These are phyloP conservation scores for Isichthys henryi DNA, from an alignment of 2,113 vertebrate species.

Conservation along the genomic window DNA sequence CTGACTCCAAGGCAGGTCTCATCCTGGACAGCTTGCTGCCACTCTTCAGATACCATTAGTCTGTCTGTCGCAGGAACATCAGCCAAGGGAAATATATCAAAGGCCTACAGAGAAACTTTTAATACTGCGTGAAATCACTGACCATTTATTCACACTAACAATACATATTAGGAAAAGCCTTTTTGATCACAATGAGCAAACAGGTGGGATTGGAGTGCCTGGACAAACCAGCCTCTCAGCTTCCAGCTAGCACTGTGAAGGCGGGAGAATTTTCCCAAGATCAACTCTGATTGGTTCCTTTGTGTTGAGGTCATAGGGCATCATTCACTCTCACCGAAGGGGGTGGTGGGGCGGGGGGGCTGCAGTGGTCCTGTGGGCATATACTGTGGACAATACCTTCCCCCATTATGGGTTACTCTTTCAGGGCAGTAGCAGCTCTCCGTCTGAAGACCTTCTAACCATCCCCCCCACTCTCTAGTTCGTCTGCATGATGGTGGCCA, in stretches of 20 bases:
- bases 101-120: neutral
- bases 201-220: neutral
- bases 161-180: neutral
- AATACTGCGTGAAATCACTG: neutral
- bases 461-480: constrained; percentile 54
- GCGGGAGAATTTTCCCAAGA: neutral
- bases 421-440: neutral
- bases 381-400: neutral
- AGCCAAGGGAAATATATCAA: neutral
- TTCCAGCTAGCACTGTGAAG: neutral
- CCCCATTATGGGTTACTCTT: neutral
- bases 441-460: neutral
- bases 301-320: neutral
- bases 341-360: neutral
- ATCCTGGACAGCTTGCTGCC: neutral
- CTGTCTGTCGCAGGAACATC: neutral
- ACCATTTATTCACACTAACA: neutral
- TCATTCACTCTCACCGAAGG: neutral
- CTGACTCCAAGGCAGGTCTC: neutral
- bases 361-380: neutral
- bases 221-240: neutral
- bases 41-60: neutral
- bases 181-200: neutral
- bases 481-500: constrained; percentile 72
- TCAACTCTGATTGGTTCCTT: neutral